phyloP scores from a whole-genome alignment of 2,113 vertebrate species.

The Gadus macrocephalus region DNA sequence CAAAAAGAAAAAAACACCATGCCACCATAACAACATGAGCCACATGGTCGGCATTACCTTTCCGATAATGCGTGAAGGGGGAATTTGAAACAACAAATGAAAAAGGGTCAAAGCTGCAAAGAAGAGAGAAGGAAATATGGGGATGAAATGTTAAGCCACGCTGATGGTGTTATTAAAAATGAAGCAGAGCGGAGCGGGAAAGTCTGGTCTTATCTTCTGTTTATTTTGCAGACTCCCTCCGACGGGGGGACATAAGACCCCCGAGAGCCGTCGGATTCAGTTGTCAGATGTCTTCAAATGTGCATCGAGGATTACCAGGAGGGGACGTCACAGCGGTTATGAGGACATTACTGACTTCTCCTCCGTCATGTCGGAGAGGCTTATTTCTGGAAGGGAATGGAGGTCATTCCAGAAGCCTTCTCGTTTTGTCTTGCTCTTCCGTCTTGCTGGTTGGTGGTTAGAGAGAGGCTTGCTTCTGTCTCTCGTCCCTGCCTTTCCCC shows the following conservation, averaged over 20 bases:
- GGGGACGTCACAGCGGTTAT: conserved; percentile 2
- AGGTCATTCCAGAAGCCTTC: no score
- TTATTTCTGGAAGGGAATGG: no score
- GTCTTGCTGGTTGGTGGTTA: conserved; percentile 21
- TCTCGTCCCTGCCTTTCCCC: background rate
- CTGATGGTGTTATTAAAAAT: conserved; percentile 70
- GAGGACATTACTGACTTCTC: conserved; percentile 1
- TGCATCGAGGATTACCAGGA: background rate
- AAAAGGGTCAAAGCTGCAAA: conserved; percentile 21
- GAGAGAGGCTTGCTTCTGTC: conserved; percentile 1
- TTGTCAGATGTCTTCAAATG: conserved; percentile 1
- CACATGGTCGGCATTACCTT: conserved; percentile 56
- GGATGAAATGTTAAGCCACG: conserved; percentile 54
- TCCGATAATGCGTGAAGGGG: conserved; percentile 58
- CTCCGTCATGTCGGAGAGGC: no score
- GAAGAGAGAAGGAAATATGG: conserved; percentile 26
- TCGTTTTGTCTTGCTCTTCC: background rate
- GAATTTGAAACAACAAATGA: conserved; percentile 55
- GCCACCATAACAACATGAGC: no score
- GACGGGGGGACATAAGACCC: conserved; percentile 21
- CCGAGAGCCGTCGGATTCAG: conserved; percentile 18
- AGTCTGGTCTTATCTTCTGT: conserved; percentile 45
- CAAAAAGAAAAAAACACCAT: no score
- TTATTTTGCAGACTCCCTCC: conserved; percentile 32
- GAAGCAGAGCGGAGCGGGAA: conserved; percentile 57